Conservation (phyloP, 2,888 invertebrate species). For the Calameuta filiformis region DNA sequence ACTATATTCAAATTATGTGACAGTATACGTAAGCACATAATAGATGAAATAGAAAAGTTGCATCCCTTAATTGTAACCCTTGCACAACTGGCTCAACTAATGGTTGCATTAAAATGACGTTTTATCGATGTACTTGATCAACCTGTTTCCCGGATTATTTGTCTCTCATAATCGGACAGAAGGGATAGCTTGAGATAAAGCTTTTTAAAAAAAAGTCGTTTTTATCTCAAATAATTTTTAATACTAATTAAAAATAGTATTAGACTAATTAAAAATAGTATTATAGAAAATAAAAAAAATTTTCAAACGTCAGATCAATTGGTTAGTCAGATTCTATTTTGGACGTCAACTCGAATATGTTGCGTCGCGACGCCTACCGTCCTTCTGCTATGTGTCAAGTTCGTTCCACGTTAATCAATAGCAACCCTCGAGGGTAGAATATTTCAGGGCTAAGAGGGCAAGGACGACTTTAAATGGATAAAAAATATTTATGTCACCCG, state of each 20-base stretch:
- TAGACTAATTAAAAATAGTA: no score
- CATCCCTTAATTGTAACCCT: not conserved
- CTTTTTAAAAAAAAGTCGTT: no score
- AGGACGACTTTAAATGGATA: not conserved
- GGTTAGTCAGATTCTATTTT: not conserved
- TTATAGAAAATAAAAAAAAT: not conserved
- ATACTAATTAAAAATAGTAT: no score
- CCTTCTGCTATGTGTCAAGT: constrained; percentile 32
- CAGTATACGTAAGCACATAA: not conserved
- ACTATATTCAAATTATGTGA: not conserved
- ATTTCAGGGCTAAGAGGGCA: not conserved
- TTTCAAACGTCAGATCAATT: not conserved
- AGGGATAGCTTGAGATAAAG: no score
- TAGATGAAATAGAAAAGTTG: not conserved
- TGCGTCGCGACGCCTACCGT: constrained; percentile 10
- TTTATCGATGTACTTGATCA: not conserved
- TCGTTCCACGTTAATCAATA: constrained; percentile 35
- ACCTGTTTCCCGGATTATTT: not conserved
- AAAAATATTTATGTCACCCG: not conserved
- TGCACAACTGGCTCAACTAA: not conserved
- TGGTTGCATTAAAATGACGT: not conserved
- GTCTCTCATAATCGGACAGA: not conserved
- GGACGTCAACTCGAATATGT: constrained; percentile 5
- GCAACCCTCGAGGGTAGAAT: not conserved
- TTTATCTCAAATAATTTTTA: no score